A percentile compares a stretch with the other conserved stretches of the same genome.
These are phyloP conservation scores for Mionectes olivaceus DNA, from an alignment of 2,797 vertebrate species.

Conservation along the genomic window DNA sequence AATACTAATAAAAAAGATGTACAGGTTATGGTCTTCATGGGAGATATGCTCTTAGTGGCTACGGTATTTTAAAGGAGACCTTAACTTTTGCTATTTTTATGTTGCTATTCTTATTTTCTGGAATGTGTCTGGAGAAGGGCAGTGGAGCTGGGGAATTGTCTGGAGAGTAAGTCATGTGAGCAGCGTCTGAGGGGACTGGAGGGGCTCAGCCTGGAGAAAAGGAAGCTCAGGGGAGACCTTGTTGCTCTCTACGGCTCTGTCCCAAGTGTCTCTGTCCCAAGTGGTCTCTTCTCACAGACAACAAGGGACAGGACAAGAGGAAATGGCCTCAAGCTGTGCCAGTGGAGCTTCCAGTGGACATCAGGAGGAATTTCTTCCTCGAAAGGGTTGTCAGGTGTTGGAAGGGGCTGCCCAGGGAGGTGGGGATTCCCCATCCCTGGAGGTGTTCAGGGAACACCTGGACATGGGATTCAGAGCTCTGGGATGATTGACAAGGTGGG, in stretches of 20 bases:
- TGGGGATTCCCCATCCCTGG: background rate
- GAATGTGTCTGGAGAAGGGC: accelerated
- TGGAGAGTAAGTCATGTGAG: background rate
- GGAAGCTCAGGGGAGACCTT: background rate
- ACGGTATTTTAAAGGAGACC: background rate
- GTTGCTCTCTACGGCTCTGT: background rate
- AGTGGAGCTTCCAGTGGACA: background rate
- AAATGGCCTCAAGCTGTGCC: background rate
- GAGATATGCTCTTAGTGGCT: background rate
- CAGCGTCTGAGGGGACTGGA: background rate
- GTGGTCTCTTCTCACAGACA: background rate
- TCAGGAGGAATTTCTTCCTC: background rate
- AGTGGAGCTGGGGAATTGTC: background rate
- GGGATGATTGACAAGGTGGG: background rate
- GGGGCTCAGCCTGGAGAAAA: background rate
- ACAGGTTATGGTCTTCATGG: background rate
- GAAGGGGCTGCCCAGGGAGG: background rate
- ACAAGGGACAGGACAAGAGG: background rate
- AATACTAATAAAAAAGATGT: background rate
- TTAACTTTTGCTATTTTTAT: background rate
- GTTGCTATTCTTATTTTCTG: background rate
- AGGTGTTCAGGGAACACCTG: background rate
- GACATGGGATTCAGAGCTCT: accelerated
- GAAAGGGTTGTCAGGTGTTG: background rate
- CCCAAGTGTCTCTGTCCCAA: background rate